phyloP scores from a whole-genome alignment of 2,797 vertebrate species.

The Microtus californicus region DNA sequence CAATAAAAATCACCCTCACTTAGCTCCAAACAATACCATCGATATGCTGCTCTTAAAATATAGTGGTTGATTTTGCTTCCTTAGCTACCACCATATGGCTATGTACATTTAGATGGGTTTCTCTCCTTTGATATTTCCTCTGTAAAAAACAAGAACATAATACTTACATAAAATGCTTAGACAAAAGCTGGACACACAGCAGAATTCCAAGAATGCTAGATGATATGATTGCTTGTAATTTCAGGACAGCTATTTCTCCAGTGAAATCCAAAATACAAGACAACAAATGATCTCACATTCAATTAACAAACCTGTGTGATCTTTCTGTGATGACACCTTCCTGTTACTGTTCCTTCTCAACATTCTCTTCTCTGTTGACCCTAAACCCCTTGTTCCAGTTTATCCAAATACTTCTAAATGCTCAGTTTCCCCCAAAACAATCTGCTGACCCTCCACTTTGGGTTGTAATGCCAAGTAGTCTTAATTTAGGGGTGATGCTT shows the following conservation, averaged over 20 bases:
- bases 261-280: neutral
- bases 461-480: neutral
- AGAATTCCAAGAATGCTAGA: neutral
- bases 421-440: neutral
- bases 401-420: neutral
- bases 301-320: neutral
- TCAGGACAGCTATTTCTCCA: neutral
- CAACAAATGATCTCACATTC: neutral
- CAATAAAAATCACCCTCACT: constrained; percentile 6
- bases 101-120: neutral
- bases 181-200: neutral
- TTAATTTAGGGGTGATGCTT: neutral
- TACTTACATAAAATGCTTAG: neutral
- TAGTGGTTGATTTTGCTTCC: neutral
- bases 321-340: neutral
- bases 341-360: neutral
- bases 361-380: neutral
- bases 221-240: neutral
- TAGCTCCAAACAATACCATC: neutral
- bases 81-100: neutral
- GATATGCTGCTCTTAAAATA: neutral
- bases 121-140: neutral
- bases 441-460: neutral
- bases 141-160: neutral
- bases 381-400: neutral